A percentile compares a stretch with the other conserved stretches of the same genome.
phyloP scores from a whole-genome alignment of 2,888 invertebrate species.

The Azorinus chamasolen region DNA sequence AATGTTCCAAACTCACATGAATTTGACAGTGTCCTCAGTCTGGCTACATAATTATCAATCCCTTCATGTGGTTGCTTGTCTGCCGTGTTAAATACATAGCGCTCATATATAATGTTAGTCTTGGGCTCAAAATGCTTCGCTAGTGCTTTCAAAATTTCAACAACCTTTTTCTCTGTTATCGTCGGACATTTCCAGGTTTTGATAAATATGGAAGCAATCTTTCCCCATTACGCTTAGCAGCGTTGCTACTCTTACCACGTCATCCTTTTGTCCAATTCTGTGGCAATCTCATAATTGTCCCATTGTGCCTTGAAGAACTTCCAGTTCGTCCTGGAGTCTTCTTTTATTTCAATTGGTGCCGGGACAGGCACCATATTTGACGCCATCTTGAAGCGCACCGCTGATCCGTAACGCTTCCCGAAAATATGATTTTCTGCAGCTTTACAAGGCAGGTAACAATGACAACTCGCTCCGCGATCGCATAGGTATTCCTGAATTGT shows the following conservation, averaged over 20 bases:
- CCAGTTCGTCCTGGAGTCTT: neutral
- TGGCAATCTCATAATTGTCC: neutral
- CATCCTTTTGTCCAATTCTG: neutral
- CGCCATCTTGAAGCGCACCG: too few relatives aligned
- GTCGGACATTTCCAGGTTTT: neutral
- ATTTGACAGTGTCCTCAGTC: neutral
- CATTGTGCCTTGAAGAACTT: neutral
- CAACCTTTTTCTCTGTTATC: too few relatives aligned
- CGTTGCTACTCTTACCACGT: conserved; percentile 6
- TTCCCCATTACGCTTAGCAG: conserved; percentile 8
- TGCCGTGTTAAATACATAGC: neutral
- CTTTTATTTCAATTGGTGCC: too few relatives aligned
- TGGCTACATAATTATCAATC: neutral
- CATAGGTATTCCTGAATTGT: too few relatives aligned
- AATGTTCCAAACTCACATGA: too few relatives aligned
- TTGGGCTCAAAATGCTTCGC: conserved; percentile 5
- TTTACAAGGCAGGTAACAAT: too few relatives aligned
- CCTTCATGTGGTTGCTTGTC: conserved; percentile 6
- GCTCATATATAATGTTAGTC: too few relatives aligned
- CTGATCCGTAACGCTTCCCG: too few relatives aligned
- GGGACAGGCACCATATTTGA: too few relatives aligned
- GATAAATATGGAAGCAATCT: neutral
- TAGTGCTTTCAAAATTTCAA: neutral
- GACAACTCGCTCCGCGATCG: too few relatives aligned
- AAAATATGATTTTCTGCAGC: too few relatives aligned